These are phyloP conservation scores for Trachymyrmex cornetzi DNA, from an alignment of 1,140 invertebrate genomes.

Conservation along the genomic window DNA sequence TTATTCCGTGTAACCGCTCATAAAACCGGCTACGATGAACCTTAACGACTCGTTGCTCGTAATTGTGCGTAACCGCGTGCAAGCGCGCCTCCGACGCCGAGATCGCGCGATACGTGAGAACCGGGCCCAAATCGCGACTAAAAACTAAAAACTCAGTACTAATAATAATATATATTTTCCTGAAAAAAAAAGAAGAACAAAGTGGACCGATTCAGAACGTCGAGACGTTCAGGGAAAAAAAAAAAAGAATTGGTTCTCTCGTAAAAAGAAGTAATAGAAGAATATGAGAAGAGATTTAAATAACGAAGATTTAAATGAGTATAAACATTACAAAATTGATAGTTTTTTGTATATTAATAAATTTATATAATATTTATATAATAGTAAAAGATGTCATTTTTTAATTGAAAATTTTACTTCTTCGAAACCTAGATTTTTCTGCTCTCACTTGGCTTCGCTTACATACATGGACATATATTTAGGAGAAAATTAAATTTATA, in stretches of 20 bases:
- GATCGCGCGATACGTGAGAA: conserved; percentile 51
- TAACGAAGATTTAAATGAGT: neutral
- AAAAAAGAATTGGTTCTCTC: neutral
- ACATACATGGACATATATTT: neutral
- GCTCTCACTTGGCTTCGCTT: neutral
- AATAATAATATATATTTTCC: neutral
- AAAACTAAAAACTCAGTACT: neutral
- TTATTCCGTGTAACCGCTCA: conserved; percentile 69
- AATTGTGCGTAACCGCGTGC: conserved; percentile 72
- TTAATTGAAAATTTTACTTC: neutral
- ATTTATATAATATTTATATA: too few relatives aligned
- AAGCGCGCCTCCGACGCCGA: neutral
- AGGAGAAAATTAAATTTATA: neutral
- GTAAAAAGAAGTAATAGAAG: too few relatives aligned
- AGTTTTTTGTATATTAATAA: neutral
- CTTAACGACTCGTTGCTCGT: conserved; percentile 75
- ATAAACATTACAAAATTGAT: neutral
- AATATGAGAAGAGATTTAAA: neutral
- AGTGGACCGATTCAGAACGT: neutral
- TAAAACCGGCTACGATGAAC: conserved; percentile 72
- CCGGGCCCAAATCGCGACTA: conserved; percentile 31
- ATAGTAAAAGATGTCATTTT: neutral
- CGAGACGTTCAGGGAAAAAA: too few relatives aligned
- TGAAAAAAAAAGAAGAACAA: neutral
- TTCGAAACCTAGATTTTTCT: neutral